A percentile compares a stretch with the other conserved stretches of the same genome.
These are phyloP conservation scores for Ophion ventricosus DNA, from an alignment of 2,888 invertebrate genomes.

Conservation along the genomic window DNA sequence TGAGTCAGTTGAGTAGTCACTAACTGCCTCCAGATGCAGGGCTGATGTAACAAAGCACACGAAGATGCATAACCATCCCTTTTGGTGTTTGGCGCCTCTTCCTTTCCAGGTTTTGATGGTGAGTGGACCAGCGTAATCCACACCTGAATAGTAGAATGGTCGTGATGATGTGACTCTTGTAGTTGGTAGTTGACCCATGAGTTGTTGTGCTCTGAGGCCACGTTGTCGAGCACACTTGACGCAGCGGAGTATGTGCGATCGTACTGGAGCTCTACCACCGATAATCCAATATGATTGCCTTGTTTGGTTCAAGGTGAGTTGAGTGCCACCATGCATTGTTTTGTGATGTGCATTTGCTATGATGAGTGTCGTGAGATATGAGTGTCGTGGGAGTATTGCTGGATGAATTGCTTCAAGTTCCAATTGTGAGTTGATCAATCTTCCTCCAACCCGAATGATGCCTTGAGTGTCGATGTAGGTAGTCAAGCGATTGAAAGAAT, in stretches of 20 bases:
- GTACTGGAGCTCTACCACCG: constrained; percentile 57
- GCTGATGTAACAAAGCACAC: constrained; percentile 70
- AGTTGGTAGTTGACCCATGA: constrained; percentile 73
- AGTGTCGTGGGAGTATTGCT: constrained; percentile 34
- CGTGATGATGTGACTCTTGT: constrained; percentile 46
- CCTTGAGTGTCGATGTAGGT: constrained; percentile 42
- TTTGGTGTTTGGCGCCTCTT: neutral
- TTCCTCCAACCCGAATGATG: constrained; percentile 60
- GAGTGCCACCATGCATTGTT: constrained; percentile 60
- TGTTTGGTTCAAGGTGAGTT: constrained; percentile 41
- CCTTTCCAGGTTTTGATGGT: constrained; percentile 4
- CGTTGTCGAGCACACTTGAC: constrained; percentile 40
- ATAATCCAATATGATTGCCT: constrained; percentile 61
- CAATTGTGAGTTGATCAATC: constrained; percentile 43
- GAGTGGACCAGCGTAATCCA: constrained; percentile 32
- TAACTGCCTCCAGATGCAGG: constrained; percentile 18
- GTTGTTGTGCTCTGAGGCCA: constrained; percentile 58
- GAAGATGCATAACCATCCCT: constrained; percentile 67
- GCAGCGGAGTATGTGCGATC: constrained; percentile 53
- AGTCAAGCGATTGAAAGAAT: constrained; percentile 36
- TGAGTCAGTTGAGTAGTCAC: constrained; percentile 14
- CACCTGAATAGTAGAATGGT: constrained; percentile 29
- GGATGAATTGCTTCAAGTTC: constrained; percentile 47
- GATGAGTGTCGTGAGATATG: constrained; percentile 35
- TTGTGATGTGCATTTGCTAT: constrained; percentile 46